Evolutionary conservation across 2,888 invertebrate species (phyloP).

Genomic region (Drosophila multiciliata): DNA sequence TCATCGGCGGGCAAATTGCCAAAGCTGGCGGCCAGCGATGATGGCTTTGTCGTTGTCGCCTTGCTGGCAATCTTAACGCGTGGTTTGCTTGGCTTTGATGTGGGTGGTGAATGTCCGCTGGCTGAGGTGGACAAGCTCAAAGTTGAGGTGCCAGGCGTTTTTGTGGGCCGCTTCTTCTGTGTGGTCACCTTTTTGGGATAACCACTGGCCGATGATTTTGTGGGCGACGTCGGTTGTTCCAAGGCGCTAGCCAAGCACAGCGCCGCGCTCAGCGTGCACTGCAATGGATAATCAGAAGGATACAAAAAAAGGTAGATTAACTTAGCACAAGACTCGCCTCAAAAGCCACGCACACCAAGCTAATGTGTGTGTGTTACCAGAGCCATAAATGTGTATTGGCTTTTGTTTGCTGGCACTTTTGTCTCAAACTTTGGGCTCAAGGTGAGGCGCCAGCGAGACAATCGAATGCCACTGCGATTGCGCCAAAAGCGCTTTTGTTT

Average conservation of each 20-base stretch:
- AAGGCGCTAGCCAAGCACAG: slow-evolving; percentile 57
- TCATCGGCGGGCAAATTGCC: slow-evolving; percentile 82
- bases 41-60: slow-evolving; percentile 39
- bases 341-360: slow-evolving; percentile 1
- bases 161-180: slow-evolving; percentile 78
- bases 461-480: slow-evolving; percentile 43
- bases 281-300: slow-evolving; percentile 34
- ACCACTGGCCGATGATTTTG: slow-evolving; percentile 42
- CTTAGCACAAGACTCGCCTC: not conserved
- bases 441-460: slow-evolving; percentile 60
- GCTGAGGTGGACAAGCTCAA: slow-evolving; percentile 6
- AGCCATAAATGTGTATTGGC: not conserved
- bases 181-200: slow-evolving; percentile 83
- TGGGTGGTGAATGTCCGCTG: slow-evolving; percentile 24
- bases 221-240: slow-evolving; percentile 39
- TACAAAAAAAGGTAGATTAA: not conserved
- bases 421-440: slow-evolving; percentile 56
- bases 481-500: slow-evolving; percentile 61
- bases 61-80: slow-evolving; percentile 53
- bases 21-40: slow-evolving; percentile 75
- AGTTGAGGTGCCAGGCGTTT: slow-evolving; percentile 61
- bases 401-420: slow-evolving; percentile 34
- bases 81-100: slow-evolving; percentile 68
- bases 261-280: slow-evolving; percentile 62
- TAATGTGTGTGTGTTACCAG: not conserved